phyloP scores from a whole-genome alignment of 2,797 vertebrate genomes.

The Psittacula derbiana region DNA sequence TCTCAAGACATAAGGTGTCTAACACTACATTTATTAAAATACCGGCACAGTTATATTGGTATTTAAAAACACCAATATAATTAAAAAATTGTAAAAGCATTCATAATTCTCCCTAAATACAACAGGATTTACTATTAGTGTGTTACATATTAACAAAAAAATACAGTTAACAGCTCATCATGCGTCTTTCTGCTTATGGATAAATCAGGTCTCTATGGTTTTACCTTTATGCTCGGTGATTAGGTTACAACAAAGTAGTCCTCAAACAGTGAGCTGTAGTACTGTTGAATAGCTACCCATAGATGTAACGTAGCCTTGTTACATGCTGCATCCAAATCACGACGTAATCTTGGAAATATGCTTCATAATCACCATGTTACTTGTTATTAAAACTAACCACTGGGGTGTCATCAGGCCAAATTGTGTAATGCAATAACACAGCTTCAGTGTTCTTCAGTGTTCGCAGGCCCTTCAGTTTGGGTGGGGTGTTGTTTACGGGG shows the following conservation, averaged over 20 bases:
- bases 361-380: not conserved
- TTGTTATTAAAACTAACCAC: not conserved
- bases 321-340: not conserved
- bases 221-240: not conserved
- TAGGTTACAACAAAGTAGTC: not conserved
- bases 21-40: not conserved
- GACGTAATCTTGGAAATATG: not conserved
- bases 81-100: not conserved
- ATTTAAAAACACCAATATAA: not conserved
- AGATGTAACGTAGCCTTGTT: accelerated
- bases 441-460: not conserved
- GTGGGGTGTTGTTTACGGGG: not conserved
- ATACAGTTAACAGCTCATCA: not conserved
- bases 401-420: not conserved
- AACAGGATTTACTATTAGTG: not conserved
- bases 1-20: not conserved
- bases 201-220: not conserved
- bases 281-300: not conserved
- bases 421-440: not conserved
- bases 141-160: not conserved
- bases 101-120: not conserved
- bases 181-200: not conserved
- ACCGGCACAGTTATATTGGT: not conserved
- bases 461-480: not conserved
- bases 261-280: not conserved